Base-by-base conservation (phyloP, 2,113 vertebrate species). In the Ptilonorhynchus violaceus region DNA sequence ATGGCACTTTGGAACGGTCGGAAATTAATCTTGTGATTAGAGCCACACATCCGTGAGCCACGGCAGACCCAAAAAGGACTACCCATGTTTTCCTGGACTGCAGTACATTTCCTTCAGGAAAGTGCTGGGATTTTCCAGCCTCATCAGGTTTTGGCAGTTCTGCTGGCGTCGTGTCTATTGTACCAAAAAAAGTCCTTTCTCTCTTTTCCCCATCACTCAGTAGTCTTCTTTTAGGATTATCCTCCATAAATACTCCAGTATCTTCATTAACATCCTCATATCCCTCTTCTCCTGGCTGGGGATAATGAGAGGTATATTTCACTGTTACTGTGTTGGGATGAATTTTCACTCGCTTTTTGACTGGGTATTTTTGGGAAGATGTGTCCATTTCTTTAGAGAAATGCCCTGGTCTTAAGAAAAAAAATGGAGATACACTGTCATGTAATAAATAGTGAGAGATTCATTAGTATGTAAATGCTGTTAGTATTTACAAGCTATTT, bases 301-400 rank as follows among this genome's bases (percentile, higher is more conserved):
- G 99, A 93, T 99, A 99, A 97, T 99, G 99, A 69, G 99, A 99
- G 86, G 98, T 99, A 16, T 99, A 99, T 97, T 99, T 99, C 69
- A 99, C 99, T 15, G 99, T 99, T 74, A 99, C 98, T 18, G 99
- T 99, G 94, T 99, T 99, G 27, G 99, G 99, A 95, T 99, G 99
- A 96, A 99, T 99, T 98, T 99, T 99, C 64, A 99, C 99, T 68
- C 98, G 97, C 97, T 99, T 99, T 97, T 99, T 99, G 76, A 99
- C 97, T 78, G 98, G 98, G 39, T 98, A 98, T 92, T 98, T 98
- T 66, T 98, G 98, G 80, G 98, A 98, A 59, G 99, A 98, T 1
- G 66, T 96, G 97, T 99, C 99, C 99, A 99, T 99, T 97, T 98
- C 96, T 89, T 97, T 86, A 92, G 83, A 86, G 68, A 95, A 96